Conservation (phyloP, 2,888 invertebrate genomes). For the Meteorus cinctellus region DNA sequence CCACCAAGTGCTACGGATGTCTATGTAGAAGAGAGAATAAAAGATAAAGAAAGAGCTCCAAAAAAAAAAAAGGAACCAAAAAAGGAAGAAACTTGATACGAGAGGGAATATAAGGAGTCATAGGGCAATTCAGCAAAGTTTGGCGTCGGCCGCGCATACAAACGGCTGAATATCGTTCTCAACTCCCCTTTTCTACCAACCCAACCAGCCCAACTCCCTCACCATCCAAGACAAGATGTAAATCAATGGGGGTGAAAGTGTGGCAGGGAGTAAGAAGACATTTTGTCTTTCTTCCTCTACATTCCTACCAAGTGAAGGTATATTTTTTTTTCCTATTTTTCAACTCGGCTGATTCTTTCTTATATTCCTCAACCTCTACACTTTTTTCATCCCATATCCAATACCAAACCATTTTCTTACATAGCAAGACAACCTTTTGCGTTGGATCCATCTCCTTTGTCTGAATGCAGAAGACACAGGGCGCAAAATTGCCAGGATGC, state of each 20-base stretch:
- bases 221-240: conserved; percentile 69
- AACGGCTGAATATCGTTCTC: conserved; percentile 68
- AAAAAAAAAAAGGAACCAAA: conserved; percentile 27
- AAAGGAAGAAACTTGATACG: conserved; percentile 33
- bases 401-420: too few relatives aligned
- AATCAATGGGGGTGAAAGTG: conserved; percentile 66
- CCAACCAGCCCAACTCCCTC: conserved; percentile 48
- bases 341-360: conserved; percentile 26
- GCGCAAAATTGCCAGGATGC: conserved; percentile 59
- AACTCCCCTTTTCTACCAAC: conserved; percentile 39
- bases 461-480: conserved; percentile 59
- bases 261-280: conserved; percentile 55
- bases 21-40: conserved; percentile 37
- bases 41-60: conserved; percentile 44
- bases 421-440: conserved; percentile 26
- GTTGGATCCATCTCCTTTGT: conserved; percentile 53
- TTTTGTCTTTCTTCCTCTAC: conserved; percentile 43
- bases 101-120: conserved; percentile 68
- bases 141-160: conserved; percentile 71
- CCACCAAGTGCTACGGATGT: background rate
- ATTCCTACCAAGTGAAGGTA: conserved; percentile 26
- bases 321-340: too few relatives aligned
- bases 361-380: background rate
- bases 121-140: conserved; percentile 73
- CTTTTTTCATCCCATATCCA: conserved; percentile 8